phyloP scores from a whole-genome alignment of 2,888 invertebrate genomes.

The Pammene aurita region DNA sequence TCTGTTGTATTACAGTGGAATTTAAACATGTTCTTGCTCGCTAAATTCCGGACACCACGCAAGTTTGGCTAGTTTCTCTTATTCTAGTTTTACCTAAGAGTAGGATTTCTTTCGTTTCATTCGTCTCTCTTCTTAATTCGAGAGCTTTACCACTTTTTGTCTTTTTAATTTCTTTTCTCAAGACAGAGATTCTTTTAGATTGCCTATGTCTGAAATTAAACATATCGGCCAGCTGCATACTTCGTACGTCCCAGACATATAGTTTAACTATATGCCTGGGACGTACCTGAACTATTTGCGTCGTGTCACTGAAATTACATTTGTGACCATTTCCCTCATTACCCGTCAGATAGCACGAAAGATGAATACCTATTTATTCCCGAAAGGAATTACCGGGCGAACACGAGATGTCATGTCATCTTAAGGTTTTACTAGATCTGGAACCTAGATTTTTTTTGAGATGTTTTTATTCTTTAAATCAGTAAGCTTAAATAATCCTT shows the following conservation, averaged over 20 bases:
- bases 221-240: no score
- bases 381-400: neutral
- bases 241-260: neutral
- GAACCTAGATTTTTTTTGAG: neutral
- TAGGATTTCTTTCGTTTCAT: no score
- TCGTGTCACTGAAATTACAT: neutral
- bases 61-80: no score
- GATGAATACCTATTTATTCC: constrained; percentile 14
- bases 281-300: neutral
- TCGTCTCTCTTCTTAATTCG: no score
- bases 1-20: no score
- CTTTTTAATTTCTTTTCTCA: no score
- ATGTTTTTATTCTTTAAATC: neutral
- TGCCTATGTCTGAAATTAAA: no score
- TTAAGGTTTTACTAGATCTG: neutral
- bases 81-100: no score
- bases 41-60: no score
- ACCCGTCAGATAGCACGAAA: constrained; percentile 3
- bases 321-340: neutral
- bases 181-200: no score
- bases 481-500: neutral
- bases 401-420: neutral
- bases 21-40: no score
- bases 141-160: no score
- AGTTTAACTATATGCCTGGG: neutral